These are phyloP conservation scores for Phoxinus dragarum DNA, from an alignment of 2,797 vertebrate genomes.

Conservation along the genomic window DNA sequence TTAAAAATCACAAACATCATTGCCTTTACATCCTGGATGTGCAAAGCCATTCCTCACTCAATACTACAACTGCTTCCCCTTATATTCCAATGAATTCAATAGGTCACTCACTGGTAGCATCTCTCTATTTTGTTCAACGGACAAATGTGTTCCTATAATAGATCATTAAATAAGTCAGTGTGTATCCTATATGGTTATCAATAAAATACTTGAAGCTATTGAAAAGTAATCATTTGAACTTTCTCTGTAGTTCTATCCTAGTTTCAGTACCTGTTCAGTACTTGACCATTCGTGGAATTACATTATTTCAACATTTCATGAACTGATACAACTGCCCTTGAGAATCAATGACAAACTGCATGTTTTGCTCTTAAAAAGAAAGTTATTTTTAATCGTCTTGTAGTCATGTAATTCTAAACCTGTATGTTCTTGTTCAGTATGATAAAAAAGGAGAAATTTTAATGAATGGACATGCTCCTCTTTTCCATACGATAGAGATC, in stretches of 20 bases:
- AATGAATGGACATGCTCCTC: background rate
- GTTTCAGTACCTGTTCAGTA: background rate
- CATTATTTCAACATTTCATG: background rate
- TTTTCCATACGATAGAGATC: background rate
- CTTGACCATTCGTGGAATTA: background rate
- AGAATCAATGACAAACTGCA: background rate
- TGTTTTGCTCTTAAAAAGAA: background rate
- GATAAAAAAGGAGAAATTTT: background rate
- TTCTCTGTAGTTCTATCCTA: background rate
- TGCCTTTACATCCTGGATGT: slow-evolving; percentile 1
- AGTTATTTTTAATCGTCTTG: background rate
- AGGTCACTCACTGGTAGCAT: slow-evolving; percentile 1
- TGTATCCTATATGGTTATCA: slow-evolving; percentile 6
- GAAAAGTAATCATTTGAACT: background rate
- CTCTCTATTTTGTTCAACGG: background rate
- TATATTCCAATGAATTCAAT: slow-evolving; percentile 22
- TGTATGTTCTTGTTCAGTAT: background rate
- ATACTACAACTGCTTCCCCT: slow-evolving; percentile 2
- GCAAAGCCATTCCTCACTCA: slow-evolving; percentile 32
- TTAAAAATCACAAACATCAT: slow-evolving; percentile 24
- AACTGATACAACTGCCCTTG: background rate
- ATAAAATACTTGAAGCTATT: slow-evolving; percentile 14
- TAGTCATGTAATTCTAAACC: background rate
- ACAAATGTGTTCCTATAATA: slow-evolving; percentile 25
- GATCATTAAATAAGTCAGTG: slow-evolving; percentile 14